Evolutionary conservation across 2,797 vertebrate genomes (phyloP), one percentile per base, ranked within the genome.

Genomic region (Coluber constrictor): DNA sequence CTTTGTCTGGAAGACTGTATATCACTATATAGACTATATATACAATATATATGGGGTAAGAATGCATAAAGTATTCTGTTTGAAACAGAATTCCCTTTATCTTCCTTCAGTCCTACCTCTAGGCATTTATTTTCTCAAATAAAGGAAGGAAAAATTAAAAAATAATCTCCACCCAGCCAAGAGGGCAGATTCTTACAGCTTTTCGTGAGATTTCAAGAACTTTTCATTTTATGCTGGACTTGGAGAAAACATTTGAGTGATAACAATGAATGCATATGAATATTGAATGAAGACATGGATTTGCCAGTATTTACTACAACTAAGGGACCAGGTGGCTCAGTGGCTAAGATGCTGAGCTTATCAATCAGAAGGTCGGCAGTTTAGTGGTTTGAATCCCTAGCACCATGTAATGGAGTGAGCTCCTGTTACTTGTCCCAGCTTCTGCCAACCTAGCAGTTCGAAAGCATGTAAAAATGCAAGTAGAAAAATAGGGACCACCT

Each of bases 341-440:
- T 54, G 51, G 51, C 9, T 54, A 54, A 54, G 51, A 54, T 10
- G 51, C 51, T 54, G 51, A 54, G 9, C 51, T 54, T 9, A 9
- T 54, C 9, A 0, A 0, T 54, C 51, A 54, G 1, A 51, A 51
- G 51, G 51, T 54, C 8, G 9, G 51, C 51, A 54, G 51, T 54
- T 54, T 10, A 54, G 51, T 10, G 9, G 51, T 54, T 54, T 9
- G 9, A 54, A 54, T 54, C 51, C 51, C 51, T 54, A 54, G 51
- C 10, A 9, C 0, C 0, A 3, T 0, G 51, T 54, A 54, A 54
- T 0, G 0, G 51, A 0, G 9, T 54, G 51, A 54, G 9, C 9
- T 54, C 8, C 51, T 0, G 1, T 54, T 54, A 54, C 51, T 54
- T 54, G 51, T 54, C 51, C 51, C 9, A 54, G 51, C 51, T 54